Evolutionary conservation across 2,888 invertebrate genomes (phyloP), one percentile per base, ranked within the genome.

Genomic region (Tuberolachnus salignus): DNA sequence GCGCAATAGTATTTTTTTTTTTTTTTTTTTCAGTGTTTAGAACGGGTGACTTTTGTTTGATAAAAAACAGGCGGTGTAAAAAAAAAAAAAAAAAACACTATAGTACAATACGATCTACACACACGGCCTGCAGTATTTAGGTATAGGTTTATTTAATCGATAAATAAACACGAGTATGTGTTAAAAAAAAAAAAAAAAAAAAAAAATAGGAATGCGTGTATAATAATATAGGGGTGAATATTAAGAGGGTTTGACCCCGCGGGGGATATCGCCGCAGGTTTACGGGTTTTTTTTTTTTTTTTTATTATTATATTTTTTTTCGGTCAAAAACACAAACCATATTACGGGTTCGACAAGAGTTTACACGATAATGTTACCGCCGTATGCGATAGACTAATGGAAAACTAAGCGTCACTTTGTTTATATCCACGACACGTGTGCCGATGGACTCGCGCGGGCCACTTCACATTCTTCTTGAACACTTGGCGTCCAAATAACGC

Each of bases 111-210:
- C 34, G 6, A 34, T 34, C 3, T 4, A 34, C 34, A 34, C 34
- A 34, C 6, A 34, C 34, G 21, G 19, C 44, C n/a, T 1, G 49
- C 67, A 4, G 44, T 49, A 26, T 19, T 16, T 9, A 49, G 26
- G 49, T 21, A 21, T 3, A 34, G 6, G 73, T 63, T 63, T 73
- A 63, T 73, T 73, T 73, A 34, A 63, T 73, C 73, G 73, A 73
- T 73, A 51, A 73, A 73, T 42, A 63, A 63, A 73, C 51, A 53
- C 63, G 49, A 61, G 14, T 44, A 71, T 46, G 59, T 3, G 21
- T n/a, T 14, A 13, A 19, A 51, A 10, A 49, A 66, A 55, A 21
- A 69, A 42, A 26, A 26, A 44, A 3, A 67, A 51, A 67, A 66
- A 26, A 66, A 4, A 16, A 3, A 49, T n/a, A 11, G 3, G 14